Base-by-base conservation (phyloP, 2,113 vertebrate species). In the Calidris pugnax region DNA sequence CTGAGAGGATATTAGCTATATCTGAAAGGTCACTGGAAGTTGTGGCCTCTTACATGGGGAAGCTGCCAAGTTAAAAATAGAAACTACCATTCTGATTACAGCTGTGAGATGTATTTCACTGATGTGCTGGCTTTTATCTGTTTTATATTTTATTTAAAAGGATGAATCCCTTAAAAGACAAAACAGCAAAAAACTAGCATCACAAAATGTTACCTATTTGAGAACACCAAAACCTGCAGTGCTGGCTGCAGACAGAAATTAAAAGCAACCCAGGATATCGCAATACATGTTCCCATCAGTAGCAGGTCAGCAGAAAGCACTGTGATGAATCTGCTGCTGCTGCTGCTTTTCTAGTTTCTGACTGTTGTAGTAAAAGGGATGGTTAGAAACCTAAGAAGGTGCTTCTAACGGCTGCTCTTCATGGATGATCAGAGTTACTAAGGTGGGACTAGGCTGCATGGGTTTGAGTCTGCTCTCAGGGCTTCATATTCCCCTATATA, bases 21-120 rank as follows among this genome's bases (percentile, higher is more conserved):
- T 91, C 84, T 95, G 89, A 96, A 97, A 97, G 77, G 67, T 77
- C 91, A 93, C 88, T 81, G 75, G 93, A 97, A 95, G 92, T 95
- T 93, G 79, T 92, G 91, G 90, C 74, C 95, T 85, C 75, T 84
- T 93, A 86, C 59, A 57, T 28, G 83, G 93, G 88, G 92, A 94
- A 96, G 85, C 11, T 95, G 93, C 95, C 95, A 97, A 83, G 78
- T 91, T 97, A 97, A 97, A 98, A 97, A 98, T 92, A 97, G 92
- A 86, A 97, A 80, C 73, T 93, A 85, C 85, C 93, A 81, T 85
- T 91, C 93, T 86, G 79, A 86, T 93, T 96, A 87, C 78, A 94
- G 89, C 80, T 90, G 74, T 90, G 93, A 92, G 85, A 93, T 72
- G 56, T 66, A 85, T 94, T 97, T 89, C 94, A 94, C 96, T 81